phyloP scores from a whole-genome alignment of 2,888 invertebrate genomes.

The Drosophila setosimentum region DNA sequence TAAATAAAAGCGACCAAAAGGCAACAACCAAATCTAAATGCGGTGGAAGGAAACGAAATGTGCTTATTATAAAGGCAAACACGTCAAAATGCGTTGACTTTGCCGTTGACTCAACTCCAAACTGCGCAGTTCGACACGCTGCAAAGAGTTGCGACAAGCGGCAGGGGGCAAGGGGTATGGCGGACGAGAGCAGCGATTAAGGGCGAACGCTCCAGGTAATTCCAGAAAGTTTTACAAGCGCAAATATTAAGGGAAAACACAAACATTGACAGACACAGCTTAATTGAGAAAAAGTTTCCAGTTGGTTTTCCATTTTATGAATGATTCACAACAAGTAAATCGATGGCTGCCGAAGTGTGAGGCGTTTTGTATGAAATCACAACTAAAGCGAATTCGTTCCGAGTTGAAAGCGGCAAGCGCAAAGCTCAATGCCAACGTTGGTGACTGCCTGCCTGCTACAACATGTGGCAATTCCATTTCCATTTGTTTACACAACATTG shows the following conservation, averaged over 20 bases:
- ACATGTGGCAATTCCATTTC: constrained; percentile 67
- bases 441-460: constrained; percentile 20
- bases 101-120: constrained; percentile 49
- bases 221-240: constrained; percentile 44
- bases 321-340: constrained; percentile 46
- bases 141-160: constrained; percentile 15
- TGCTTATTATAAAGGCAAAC: constrained; percentile 76
- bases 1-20: constrained; percentile 18
- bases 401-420: constrained; percentile 29
- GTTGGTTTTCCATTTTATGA: constrained; percentile 32
- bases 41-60: constrained; percentile 59
- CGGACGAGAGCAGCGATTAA: constrained; percentile 6
- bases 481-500: constrained; percentile 72
- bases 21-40: constrained; percentile 33
- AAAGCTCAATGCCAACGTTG: constrained; percentile 45
- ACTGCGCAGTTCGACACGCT: constrained; percentile 64
- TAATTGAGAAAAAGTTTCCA: constrained; percentile 51
- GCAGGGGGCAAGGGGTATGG: constrained; percentile 6
- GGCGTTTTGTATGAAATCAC: constrained; percentile 13
- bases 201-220: constrained; percentile 18
- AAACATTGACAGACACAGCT: constrained; percentile 6
- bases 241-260: constrained; percentile 42
- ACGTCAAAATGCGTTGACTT: constrained; percentile 64
- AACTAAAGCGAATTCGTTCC: constrained; percentile 8
- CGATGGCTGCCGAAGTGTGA: constrained; percentile 24